Base-by-base conservation (phyloP, 2,888 invertebrate species). In the Auanema freiburgensis region DNA sequence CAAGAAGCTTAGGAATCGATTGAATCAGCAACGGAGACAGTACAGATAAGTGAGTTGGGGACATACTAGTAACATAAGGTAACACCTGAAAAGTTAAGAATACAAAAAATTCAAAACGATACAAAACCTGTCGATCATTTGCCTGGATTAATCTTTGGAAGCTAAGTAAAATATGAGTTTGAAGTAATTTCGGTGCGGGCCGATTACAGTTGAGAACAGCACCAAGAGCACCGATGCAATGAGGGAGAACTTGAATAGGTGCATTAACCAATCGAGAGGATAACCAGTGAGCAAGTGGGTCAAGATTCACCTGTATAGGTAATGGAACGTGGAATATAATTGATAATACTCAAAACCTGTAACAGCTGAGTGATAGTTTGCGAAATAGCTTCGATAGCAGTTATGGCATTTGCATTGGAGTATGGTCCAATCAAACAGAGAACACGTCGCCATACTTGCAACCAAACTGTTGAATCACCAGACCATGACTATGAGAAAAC, bases 241-340 rank as follows among this genome's bases (percentile, higher is more conserved):
- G 74, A 18, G 80, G 77, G 40, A 78, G 77, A 12, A 79, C 66
- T 25, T 66, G 60, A n/a, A 52, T 59, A 21, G 73, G 71, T 33
- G 72, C 66, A 56, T 67, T 61, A 10, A 74, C 67, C 14, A 80
- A 70, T 12, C 75, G 77, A 49, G 67, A 67, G 11, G 72, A 70
- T 21, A 81, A 64, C 80, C 80, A 80, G 44, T 81, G 78, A 18
- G 77, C 78, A n/a, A 80, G 68, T 1, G 67, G 66, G 54, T 80
- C 67, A 18, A 74, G 63, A 49, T 71, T 69, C 8, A 61, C 66
- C 71, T 72, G 55, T 40, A 65, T 24, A 16, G 3, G 4, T 50
- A 6, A 18, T 14, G 43, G 18, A n/a, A 12, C 43, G 43, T 43
- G 43, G n/a, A 43, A 43, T n/a, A 43, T 43, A 14, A 43, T 43